Base-by-base conservation (phyloP, 2,113 vertebrate species). In the Caretta caretta region DNA sequence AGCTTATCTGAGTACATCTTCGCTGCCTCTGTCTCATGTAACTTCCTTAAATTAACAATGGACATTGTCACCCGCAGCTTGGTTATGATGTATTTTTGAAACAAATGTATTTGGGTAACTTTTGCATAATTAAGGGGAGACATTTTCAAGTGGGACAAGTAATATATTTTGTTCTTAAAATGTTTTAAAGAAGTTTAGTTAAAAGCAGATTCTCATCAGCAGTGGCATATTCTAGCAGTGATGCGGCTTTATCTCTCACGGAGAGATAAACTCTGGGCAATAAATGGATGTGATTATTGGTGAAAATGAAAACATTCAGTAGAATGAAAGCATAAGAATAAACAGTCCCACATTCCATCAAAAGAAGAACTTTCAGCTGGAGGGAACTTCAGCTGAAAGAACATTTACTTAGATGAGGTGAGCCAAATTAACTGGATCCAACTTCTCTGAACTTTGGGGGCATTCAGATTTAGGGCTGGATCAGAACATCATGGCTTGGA, bases 291-390 rank as follows among this genome's bases (percentile, higher is more conserved):
- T 46, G 46, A 91, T 95, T 94, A 86, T 93, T 48, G 84, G 85
- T 94, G 59, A 48, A 95, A 96, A 96, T 86, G 8, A 92, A 96
- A 98, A 86, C 83, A 95, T 89, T 81, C 42, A 82, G 48, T 92
- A 62, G 69, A 89, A 79, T 59, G 59, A 93, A 83, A 92, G 16
- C 65, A 5, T 72, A 95, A 93, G 76, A 88, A 90, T 93, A 90
- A 96, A 57, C 57, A 90, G 10, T 54, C 12, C 89, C 50, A 83
- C 65, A 83, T 0, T 3, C 84, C 69, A 51, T 83, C 65, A 69
- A 14, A 90, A 90, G 24, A 56, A 31, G 9, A 83, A 90, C 75
- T 95, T 96, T 91, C 89, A 89, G 3, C 54, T 56, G 57, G 57
- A 59, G 57, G 57, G 8, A n/a, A 2, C 80, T 93, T 95, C 90